Evolutionary conservation across 2,888 invertebrate genomes (phyloP).

Genomic region (Limenitis arthemis): DNA sequence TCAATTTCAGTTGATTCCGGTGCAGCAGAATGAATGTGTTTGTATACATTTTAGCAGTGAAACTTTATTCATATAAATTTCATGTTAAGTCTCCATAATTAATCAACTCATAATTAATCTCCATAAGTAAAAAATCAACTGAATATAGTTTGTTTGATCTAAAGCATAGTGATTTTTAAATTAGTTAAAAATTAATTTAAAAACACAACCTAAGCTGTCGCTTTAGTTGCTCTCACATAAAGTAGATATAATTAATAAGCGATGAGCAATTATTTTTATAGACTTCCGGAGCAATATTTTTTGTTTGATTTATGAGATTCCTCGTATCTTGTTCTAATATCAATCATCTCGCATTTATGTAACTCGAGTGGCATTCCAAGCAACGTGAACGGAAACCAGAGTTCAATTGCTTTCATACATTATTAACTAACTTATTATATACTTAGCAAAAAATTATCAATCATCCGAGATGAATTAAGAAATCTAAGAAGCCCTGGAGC

Average conservation of each 20-base stretch:
- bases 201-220: not conserved
- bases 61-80: no score
- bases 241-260: conserved; percentile 1
- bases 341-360: conserved; percentile 4
- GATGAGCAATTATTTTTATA: conserved; percentile 10
- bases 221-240: not conserved
- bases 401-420: conserved; percentile 3
- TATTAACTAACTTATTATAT: not conserved
- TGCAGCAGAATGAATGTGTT: no score
- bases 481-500: not conserved
- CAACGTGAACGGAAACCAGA: conserved; percentile 4
- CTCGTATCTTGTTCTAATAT: conserved; percentile 4
- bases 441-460: not conserved
- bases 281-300: conserved; percentile 11
- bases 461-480: not conserved
- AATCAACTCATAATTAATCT: no score
- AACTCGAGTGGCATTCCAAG: conserved; percentile 3
- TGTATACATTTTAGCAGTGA: no score
- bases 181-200: no score
- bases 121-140: no score
- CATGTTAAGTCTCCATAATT: no score
- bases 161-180: no score
- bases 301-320: conserved; percentile 4
- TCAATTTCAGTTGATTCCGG: no score
- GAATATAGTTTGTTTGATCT: no score